phyloP scores from a whole-genome alignment of 2,888 invertebrate species.

The Abscondita cerata region DNA sequence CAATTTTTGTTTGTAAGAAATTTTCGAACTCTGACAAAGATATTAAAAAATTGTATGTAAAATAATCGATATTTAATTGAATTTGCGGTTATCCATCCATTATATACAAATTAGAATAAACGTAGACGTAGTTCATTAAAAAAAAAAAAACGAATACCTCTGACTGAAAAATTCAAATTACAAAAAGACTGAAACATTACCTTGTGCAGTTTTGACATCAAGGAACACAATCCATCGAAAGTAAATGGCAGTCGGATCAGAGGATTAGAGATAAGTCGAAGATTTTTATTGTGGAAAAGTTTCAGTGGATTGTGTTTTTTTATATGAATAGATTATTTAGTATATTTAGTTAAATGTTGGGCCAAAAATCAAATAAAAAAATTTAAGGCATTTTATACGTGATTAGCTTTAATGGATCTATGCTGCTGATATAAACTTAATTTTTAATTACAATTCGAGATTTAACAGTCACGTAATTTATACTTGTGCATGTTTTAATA shows the following conservation, averaged over 20 bases:
- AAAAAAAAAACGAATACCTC: conserved; percentile 36
- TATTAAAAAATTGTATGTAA: conserved; percentile 18
- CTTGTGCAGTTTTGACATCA: conserved; percentile 26
- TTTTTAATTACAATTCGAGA: conserved; percentile 31
- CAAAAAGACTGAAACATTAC: conserved; percentile 44
- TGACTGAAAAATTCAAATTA: conserved; percentile 40
- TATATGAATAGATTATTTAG: conserved; percentile 25
- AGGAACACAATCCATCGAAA: conserved; percentile 15
- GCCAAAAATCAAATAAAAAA: conserved; percentile 29
- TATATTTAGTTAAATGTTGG: conserved; percentile 28
- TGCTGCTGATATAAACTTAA: conserved; percentile 29
- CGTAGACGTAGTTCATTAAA: conserved; percentile 31
- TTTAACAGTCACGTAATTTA: conserved; percentile 28
- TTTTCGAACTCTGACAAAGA: conserved; percentile 17
- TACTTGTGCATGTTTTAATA: conserved; percentile 39
- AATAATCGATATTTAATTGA: conserved; percentile 22
- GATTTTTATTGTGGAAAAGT: background rate
- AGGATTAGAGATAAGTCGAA: background rate
- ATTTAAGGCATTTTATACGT: conserved; percentile 23
- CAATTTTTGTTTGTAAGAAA: too few species aligned
- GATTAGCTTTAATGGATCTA: conserved; percentile 21
- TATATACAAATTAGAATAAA: conserved; percentile 29
- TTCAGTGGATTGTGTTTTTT: conserved; percentile 18
- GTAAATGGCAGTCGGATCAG: background rate
- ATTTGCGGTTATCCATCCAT: conserved; percentile 33